phyloP scores from a whole-genome alignment of 2,888 invertebrate species.

The Drosophila subsilvestris region DNA sequence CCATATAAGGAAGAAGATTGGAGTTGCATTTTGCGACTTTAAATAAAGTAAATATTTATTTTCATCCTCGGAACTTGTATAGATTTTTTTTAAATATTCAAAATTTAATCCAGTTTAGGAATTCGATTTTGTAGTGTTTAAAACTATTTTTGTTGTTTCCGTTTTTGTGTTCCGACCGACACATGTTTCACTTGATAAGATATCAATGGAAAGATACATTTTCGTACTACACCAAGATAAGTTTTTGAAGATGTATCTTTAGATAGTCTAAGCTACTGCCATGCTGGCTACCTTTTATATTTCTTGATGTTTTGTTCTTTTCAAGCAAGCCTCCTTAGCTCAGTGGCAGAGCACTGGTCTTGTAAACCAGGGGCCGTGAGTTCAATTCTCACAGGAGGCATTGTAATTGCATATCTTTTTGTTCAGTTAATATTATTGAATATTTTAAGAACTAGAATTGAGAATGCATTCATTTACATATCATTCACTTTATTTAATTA shows the following conservation, averaged over 20 bases:
- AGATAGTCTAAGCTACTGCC: background rate
- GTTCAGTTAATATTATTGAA: background rate
- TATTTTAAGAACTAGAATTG: no score
- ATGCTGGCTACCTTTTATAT: background rate
- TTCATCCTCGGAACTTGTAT: no score
- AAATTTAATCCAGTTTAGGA: no score
- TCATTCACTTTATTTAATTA: no score
- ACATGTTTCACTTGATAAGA: background rate
- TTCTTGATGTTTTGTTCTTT: background rate
- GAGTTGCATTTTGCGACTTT: constrained; percentile 27
- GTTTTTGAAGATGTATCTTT: background rate
- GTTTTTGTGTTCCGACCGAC: background rate
- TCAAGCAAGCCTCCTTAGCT: constrained; percentile 91
- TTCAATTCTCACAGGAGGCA: constrained; percentile 95
- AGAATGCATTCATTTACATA: no score
- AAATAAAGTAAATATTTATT: no score
- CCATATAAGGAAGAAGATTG: background rate
- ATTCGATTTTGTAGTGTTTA: no score
- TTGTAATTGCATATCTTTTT: background rate
- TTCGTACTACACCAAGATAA: background rate
- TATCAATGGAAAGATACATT: background rate
- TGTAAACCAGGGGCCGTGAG: constrained; percentile 96
- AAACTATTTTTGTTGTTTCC: no score
- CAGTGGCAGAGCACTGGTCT: constrained; percentile 96
- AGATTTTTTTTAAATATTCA: no score